Percentiles rank a stretch among this genome's conserved stretches.
These are phyloP conservation scores for Sinocyclocheilus anophthalmus DNA, from an alignment of 2,113 vertebrate genomes.

Conservation along the genomic window DNA sequence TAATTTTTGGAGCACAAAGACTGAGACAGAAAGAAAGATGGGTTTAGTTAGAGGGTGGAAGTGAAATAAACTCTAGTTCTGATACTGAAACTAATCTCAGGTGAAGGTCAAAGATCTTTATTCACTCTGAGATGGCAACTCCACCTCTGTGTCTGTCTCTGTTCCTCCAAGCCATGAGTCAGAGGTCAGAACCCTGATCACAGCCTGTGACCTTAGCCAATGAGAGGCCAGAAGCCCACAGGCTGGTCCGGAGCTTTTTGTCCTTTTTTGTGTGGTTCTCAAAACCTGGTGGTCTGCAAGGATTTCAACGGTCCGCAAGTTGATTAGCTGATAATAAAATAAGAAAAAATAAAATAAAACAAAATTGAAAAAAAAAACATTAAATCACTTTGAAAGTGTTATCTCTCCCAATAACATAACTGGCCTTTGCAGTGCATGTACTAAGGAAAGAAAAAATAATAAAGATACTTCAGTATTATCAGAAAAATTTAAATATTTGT, in stretches of 20 bases:
- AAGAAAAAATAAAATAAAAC: too few relatives aligned
- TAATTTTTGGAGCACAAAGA: conserved; percentile 40
- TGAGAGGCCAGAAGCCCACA: conserved; percentile 67
- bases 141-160: conserved; percentile 44
- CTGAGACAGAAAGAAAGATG: conserved; percentile 59
- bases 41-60: conserved; percentile 50
- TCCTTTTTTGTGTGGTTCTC: background rate
- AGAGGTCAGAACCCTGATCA: conserved; percentile 66
- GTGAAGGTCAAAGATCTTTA: conserved; percentile 77
- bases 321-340: too few relatives aligned
- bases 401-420: too few relatives aligned
- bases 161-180: conserved; percentile 40
- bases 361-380: too few relatives aligned
- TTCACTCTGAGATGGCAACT: conserved; percentile 44
- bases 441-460: background rate
- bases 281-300: background rate
- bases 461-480: background rate
- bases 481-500: background rate
- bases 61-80: conserved; percentile 65
- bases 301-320: background rate
- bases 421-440: background rate
- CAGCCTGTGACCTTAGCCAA: conserved; percentile 73
- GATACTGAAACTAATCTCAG: conserved; percentile 79
- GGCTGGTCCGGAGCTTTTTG: conserved; percentile 52
- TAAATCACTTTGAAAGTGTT: too few relatives aligned